Evolutionary conservation across 2,113 vertebrate species (phyloP), one percentile per base, ranked within the genome.

Genomic region (Rhagologus leucostigma): DNA sequence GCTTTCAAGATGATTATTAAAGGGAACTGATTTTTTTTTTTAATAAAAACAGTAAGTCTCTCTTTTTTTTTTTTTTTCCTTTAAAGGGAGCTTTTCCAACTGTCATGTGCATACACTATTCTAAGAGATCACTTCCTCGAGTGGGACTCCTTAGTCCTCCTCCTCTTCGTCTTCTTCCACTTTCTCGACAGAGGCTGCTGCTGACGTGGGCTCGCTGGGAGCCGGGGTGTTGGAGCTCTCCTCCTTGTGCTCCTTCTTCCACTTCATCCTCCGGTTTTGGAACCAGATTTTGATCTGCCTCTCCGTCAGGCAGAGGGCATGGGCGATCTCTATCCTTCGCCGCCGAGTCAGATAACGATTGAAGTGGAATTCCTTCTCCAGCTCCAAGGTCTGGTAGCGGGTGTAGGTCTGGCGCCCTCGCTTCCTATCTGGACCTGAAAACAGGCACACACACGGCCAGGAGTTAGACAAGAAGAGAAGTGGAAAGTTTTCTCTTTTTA

Each of bases 231-330:
- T 95, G 22, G 96, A 85, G 50, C 95, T 96, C 41, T 98, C 98
- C 18, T 98, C 98, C 73, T 98, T 98, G 91, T 99, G 98, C 71
- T 99, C 99, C 44, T 99, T 99, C 97, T 99, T 99, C 99, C 99
- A 99, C 87, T 99, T 99, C 99, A 99, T 99, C 95, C 99, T 98
- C 44, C 98, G 98, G 96, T 99, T 99, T 95, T 99, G 99, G 95
- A 99, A 99, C 99, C 99, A 99, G 96, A 99, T 99, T 97, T 99
- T 99, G 96, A 99, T 98, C 98, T 99, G 99, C 96, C 98, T 98
- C 96, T 99, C 99, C 3, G 99, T 98, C 80, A 99, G 98, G 89
- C 98, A 98, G 89, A 99, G 98, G 50, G 98, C 97, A 29, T 99
- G 98, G 49, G 99, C 98, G 44, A 99, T 98, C 97, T 99, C 99